Base-by-base conservation (phyloP, 1,140 invertebrate genomes). In the Hirudo medicinalis region DNA sequence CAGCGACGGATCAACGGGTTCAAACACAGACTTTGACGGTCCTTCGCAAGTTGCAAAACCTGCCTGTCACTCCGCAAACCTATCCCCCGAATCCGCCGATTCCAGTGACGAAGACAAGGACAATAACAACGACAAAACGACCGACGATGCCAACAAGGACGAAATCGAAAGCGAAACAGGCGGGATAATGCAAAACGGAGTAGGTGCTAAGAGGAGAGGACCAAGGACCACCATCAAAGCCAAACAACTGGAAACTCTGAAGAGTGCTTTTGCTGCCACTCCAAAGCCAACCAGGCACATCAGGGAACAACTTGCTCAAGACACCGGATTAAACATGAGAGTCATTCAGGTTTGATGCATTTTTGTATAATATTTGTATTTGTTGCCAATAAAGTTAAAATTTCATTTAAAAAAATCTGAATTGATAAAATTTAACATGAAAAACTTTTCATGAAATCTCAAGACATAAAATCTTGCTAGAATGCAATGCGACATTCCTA, bases 141-240 rank as follows among this genome's bases (percentile, higher is more conserved):
- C 27, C 3, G 69, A 70, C 3, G 27, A 54, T 36, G 69, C 43
- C n/a, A 54, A 54, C 69, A 49, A 54, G 17, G 49, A 70, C 11
- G 49, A 49, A 36, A 54, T 22, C 8, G 69, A 70, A 36, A 53
- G 36, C n/a, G 29, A 40, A 49, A 27, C 6, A 53, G 69, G 6
- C 20, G 53, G 36, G 19, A 5, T 27, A 17, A 54, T 49, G 1
- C 32, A 36, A 36, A 29, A 25, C 22, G 53, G 40, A 8, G 40
- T 70, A n/a, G 69, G 36, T 22, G 69, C 69, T 8, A 98, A 98
- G 82, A 84, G 95, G 80, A 84, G 95, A 67, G 95, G 96, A 0
- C 96, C 96, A 3, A 85, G 96, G 72, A 99, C 96, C 32, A 99
- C 96, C 73, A 99, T 99, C 81, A 99, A 99, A 85, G 95, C 94